Evolutionary conservation across 2,797 vertebrate species (phyloP), one percentile per base, ranked within the genome.

Genomic region (Taenioides sp.): DNA sequence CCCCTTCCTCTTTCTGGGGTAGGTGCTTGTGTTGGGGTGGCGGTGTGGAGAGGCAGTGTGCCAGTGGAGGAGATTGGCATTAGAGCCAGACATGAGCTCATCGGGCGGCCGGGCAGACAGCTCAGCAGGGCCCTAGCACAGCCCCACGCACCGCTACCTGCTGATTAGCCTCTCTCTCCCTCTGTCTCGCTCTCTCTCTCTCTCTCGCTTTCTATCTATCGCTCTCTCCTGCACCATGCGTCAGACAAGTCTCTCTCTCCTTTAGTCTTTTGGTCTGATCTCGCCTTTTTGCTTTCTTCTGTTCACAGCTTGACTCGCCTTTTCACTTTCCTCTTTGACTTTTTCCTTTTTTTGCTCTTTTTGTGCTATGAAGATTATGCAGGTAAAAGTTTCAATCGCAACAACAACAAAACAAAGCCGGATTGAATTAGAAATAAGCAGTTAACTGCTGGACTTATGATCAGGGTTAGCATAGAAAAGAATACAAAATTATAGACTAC

Each of bases 81-180:
- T 96, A 95, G 96, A 98, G 94, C 96, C 95, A 98, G 97, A 98
- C 97, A 96, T 98, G 97, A 97, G 96, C 95, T 98, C 96, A 98
- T 96, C 87, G 84, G 86, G 84, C 93, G 96, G 94, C 95, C 94
- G 95, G 96, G 96, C 96, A 95, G 96, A 95, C 95, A 94, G 96
- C 95, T 96, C 96, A 96, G 95, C 95, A 95, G 95, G 95, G 94
- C 88, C 76, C 84, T 87, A 91, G 94, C 95, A 92, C 94, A 94
- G 95, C 93, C 94, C 91, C 87, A 90, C 92, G 93, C 91, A 94
- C 94, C 95, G 94, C 94, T 96, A 97, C 96, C 96, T 98, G 95
- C 93, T 95, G 95, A 95, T 96, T 95, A 96, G 93, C 93, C 89
- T 92, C 93, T 82, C 80, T 85, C 77, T 84, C 80, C 83, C 75